These are phyloP conservation scores for Octomys mimax DNA, from an alignment of 2,797 vertebrate species.

Conservation along the genomic window DNA sequence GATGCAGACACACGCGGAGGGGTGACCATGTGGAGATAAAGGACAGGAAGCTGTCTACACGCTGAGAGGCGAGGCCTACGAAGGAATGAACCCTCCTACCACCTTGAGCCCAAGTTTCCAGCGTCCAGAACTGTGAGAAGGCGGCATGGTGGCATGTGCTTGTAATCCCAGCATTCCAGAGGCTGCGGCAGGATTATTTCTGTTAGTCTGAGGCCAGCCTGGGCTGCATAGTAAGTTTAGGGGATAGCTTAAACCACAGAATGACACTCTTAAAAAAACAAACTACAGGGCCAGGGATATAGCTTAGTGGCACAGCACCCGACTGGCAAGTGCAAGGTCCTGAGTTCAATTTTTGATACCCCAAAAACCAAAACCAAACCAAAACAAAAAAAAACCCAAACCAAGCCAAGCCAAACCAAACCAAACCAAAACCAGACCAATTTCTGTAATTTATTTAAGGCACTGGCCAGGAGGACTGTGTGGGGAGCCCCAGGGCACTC, in stretches of 20 bases:
- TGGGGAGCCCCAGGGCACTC: neutral
- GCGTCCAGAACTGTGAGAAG: neutral
- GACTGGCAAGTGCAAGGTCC: no score
- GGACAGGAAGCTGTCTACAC: neutral
- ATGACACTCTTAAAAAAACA: neutral
- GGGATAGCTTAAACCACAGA: neutral
- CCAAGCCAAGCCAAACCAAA: neutral
- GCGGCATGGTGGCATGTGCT: neutral
- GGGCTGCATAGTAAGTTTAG: neutral
- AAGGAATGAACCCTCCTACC: neutral
- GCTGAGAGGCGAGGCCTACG: neutral
- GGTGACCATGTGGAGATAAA: fast-evolving
- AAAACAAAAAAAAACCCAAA: neutral
- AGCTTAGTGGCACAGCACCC: no score
- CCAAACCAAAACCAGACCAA: neutral
- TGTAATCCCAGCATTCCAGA: neutral
- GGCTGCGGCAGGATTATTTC: neutral
- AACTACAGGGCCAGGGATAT: no score
- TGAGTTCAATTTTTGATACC: no score
- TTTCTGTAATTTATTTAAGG: neutral
- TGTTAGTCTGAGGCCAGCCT: neutral
- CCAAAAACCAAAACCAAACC: neutral
- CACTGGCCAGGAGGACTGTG: fast-evolving
- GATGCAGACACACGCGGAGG: neutral
- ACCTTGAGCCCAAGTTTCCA: fast-evolving